A percentile compares a stretch with the other conserved stretches of the same genome.
These are phyloP conservation scores for Spinus olivaceus DNA, from an alignment of 2,797 vertebrate genomes.

Conservation along the genomic window DNA sequence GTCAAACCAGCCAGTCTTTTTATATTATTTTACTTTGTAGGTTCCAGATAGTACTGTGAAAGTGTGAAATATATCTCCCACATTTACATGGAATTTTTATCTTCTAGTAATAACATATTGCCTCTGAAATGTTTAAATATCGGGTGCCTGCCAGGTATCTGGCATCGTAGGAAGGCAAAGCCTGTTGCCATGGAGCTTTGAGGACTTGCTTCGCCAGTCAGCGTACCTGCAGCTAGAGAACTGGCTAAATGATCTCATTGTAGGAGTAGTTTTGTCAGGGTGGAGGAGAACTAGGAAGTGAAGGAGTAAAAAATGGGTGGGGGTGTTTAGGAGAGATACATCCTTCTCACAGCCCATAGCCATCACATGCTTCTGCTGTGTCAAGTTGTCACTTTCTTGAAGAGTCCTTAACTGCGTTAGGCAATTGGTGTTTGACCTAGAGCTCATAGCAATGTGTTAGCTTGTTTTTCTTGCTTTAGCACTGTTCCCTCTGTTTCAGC, in stretches of 20 bases:
- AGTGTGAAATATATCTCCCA: background rate
- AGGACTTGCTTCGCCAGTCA: background rate
- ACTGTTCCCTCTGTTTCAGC: background rate
- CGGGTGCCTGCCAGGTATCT: background rate
- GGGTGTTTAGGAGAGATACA: background rate
- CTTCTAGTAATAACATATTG: conserved; percentile 2
- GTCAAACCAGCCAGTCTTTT: background rate
- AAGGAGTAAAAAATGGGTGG: background rate
- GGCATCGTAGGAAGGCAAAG: background rate
- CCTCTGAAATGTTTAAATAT: background rate
- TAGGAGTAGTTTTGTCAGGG: background rate
- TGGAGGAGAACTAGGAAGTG: background rate
- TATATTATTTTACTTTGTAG: background rate
- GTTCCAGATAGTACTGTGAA: background rate
- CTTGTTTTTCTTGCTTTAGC: background rate
- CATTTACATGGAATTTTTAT: background rate
- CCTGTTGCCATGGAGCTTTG: conserved; percentile 39
- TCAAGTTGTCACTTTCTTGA: background rate
- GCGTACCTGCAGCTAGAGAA: background rate
- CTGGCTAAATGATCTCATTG: background rate
- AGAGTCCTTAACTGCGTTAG: background rate
- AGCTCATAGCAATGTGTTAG: background rate
- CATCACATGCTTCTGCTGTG: background rate
- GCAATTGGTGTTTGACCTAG: background rate
- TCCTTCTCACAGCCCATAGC: background rate